Evolutionary conservation across 1,140 invertebrate species (phyloP).

Genomic region (Lerema accius): DNA sequence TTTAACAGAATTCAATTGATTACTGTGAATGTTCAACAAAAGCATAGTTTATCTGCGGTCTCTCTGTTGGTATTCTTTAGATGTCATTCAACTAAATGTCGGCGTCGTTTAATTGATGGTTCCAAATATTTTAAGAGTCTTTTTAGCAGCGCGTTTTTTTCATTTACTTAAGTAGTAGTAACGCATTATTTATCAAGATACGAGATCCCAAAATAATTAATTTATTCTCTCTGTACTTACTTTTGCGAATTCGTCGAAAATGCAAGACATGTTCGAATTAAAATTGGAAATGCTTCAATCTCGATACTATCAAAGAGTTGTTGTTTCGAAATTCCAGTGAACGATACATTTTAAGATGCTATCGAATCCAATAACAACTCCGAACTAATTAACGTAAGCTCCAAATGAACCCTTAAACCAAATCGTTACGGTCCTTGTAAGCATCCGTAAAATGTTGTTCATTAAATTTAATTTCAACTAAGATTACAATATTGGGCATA

Average conservation of each 20-base stretch:
- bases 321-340: conserved; percentile 26
- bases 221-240: conserved; percentile 4
- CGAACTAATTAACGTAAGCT: conserved; percentile 14
- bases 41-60: neutral
- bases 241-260: conserved; percentile 1
- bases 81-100: conserved; percentile 14
- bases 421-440: conserved; percentile 22
- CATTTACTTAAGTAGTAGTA: neutral
- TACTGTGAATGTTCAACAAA: conserved; percentile 4
- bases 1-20: too few species aligned
- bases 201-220: conserved; percentile 18
- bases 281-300: conserved; percentile 19
- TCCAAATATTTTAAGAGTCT: neutral
- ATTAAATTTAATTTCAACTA: conserved; percentile 22
- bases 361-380: conserved; percentile 33
- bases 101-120: conserved; percentile 1
- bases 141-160: neutral
- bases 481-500: conserved; percentile 17
- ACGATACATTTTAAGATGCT: conserved; percentile 33
- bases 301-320: conserved; percentile 14
- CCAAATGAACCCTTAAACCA: conserved; percentile 22
- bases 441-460: conserved; percentile 15
- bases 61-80: conserved; percentile 17
- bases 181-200: conserved; percentile 21
- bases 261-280: conserved; percentile 15